Conservation (phyloP, 2,113 vertebrate genomes). For the Eubucco bourcierii region DNA sequence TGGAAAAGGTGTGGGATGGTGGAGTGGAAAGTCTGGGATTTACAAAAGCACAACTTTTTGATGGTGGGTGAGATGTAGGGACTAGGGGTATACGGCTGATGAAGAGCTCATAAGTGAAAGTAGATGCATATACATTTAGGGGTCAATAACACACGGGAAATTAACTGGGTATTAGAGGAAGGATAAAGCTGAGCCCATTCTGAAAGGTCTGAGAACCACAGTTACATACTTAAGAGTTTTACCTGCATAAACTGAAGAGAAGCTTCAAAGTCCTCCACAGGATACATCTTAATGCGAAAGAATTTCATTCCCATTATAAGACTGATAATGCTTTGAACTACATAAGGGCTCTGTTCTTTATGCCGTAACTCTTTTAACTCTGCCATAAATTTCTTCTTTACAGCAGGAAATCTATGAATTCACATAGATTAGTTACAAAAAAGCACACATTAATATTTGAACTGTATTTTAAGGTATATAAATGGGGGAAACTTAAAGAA, state of each 20-base stretch:
- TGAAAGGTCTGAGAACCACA: not conserved
- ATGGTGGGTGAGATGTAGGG: not conserved
- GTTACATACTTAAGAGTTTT: not conserved
- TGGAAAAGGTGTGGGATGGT: not conserved
- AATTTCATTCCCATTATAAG: conserved; percentile 99
- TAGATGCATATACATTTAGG: not conserved
- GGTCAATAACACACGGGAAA: not conserved
- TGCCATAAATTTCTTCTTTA: conserved; percentile 97
- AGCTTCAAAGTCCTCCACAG: conserved; percentile 97
- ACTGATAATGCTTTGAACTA: conserved; percentile 96
- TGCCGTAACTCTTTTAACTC: conserved; percentile 95
- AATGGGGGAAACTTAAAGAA: not conserved
- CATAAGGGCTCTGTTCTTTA: conserved; percentile 93
- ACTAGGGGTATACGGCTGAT: not conserved
- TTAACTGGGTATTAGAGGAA: not conserved
- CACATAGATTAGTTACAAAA: conserved; percentile 19
- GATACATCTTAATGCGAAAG: conserved; percentile 99
- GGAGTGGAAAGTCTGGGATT: not conserved
- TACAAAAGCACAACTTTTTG: not conserved
- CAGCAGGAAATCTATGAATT: conserved; percentile 88
- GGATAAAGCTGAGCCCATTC: not conserved
- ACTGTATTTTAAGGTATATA: not conserved
- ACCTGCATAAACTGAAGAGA: conserved; percentile 99
- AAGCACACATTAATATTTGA: not conserved
- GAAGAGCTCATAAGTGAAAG: not conserved